Conservation (phyloP, 1,140 invertebrate genomes). For the Brachionus asplanchnoidis region DNA sequence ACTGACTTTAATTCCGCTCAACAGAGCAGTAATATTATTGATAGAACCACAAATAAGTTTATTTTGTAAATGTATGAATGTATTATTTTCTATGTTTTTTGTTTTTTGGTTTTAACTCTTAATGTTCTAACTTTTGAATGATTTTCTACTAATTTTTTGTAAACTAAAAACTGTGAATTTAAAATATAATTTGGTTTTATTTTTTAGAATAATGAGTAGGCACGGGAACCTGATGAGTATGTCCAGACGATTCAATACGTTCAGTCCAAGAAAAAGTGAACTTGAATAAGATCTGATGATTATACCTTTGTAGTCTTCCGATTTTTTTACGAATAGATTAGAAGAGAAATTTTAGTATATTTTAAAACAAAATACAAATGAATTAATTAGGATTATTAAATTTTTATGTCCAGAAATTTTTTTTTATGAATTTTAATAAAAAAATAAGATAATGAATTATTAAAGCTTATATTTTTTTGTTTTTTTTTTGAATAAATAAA, state of each 20-base stretch:
- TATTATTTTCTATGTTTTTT: background rate
- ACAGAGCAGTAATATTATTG: background rate
- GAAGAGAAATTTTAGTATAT: background rate
- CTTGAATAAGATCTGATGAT: background rate
- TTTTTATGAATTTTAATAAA: background rate
- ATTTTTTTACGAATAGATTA: background rate
- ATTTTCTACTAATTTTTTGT: background rate
- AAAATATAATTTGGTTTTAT: background rate
- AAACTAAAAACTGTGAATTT: no score
- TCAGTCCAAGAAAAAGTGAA: background rate
- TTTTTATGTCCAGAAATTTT: background rate
- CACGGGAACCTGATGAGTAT: slow-evolving; percentile 33
- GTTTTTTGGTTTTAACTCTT: background rate
- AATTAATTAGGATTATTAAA: background rate
- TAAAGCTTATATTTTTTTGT: background rate
- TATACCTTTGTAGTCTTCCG: background rate
- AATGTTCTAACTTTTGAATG: background rate
- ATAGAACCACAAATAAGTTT: slow-evolving; percentile 35
- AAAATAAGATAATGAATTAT: background rate
- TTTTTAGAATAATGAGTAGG: slow-evolving; percentile 15
- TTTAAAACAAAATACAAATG: background rate
- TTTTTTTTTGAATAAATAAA: background rate
- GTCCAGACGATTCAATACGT: slow-evolving; percentile 21
- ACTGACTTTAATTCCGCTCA: slow-evolving; percentile 12
- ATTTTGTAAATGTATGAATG: background rate